These are phyloP conservation scores for Centruroides vittatus DNA, from an alignment of 1,140 invertebrate species.

Conservation along the genomic window DNA sequence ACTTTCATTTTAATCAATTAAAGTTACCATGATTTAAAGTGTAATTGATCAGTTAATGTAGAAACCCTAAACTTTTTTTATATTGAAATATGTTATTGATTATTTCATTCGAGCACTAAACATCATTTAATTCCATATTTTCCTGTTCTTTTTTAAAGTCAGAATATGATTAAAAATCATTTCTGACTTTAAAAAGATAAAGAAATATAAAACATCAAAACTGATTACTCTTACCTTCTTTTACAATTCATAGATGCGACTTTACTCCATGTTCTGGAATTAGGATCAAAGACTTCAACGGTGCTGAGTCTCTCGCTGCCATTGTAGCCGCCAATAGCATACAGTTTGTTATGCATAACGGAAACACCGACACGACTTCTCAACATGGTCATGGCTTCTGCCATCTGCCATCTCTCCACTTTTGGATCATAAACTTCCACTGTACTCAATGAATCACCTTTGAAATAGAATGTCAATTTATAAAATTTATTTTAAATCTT, in stretches of 20 bases:
- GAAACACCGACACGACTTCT: constrained; percentile 71
- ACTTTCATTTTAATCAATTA: no score
- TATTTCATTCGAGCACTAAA: no score
- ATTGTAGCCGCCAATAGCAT: constrained; percentile 47
- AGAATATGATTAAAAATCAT: no score
- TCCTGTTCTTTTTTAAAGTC: no score
- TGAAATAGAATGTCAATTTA: neutral
- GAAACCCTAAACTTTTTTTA: no score
- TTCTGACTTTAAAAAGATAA: no score
- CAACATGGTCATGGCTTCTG: constrained; percentile 71
- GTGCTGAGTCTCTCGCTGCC: constrained; percentile 59
- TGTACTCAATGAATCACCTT: constrained; percentile 67
- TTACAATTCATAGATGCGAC: constrained; percentile 70
- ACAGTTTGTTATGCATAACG: constrained; percentile 55
- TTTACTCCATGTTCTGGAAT: constrained; percentile 54
- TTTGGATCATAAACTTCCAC: constrained; percentile 74
- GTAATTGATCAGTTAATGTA: no score
- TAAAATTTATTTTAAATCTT: no score
- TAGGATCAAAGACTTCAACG: constrained; percentile 75
- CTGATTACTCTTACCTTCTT: constrained; percentile 41
- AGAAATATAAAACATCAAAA: no score
- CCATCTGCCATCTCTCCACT: constrained; percentile 53
- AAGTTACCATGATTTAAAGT: no score
- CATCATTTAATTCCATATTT: no score
- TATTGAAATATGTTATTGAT: no score